Evolutionary conservation across 2,888 invertebrate genomes (phyloP), one percentile per base, ranked within the genome.

Genomic region (Dryocosmus kuriphilus): DNA sequence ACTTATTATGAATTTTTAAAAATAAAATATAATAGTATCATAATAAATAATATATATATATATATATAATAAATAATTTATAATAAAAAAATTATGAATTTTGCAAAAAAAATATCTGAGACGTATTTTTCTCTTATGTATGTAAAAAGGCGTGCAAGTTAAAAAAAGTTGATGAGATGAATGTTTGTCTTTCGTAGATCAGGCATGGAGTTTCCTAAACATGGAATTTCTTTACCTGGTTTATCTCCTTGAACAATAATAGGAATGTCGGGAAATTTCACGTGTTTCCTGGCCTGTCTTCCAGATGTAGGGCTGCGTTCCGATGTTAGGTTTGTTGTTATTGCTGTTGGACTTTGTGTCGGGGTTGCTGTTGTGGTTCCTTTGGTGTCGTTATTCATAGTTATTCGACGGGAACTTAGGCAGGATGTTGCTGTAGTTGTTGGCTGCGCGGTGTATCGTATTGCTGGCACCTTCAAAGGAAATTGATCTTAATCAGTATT

Each of bases 261-360:
- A 8, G 85, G 80, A 6, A 85, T 85, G 76, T 95, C 95, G 0
- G 94, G 95, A 86, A 95, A 96, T 88, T 95, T 95, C 0, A 95
- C 95, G 84, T 95, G 95, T 85, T 95, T 95, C 88, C 94, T 94
- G 27, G 92, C 92, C 27, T 92, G 92, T 63, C 93, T 92, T 1
- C 93, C 92, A 65, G 87, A 92, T 27, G 92, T 65, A 1, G 85
- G 80, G 75, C 82, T 86, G 78, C 92, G 86, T 90, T 93, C 81
- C 9, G 78, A 77, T 24, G 77, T 76, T 63, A 71, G 24, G 55
- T 92, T 91, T 67, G 79, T 78, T 86, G 71, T 81, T 92, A 84
- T 67, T n/a, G 83, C 93, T 90, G 92, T 94, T 91, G 91, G 92
- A 92, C 88, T 93, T 92, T 87, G 93, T 90, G 92, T 93, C 91